Evolutionary conservation across 2,888 invertebrate genomes (phyloP).

Genomic region (Endotricha flammealis): DNA sequence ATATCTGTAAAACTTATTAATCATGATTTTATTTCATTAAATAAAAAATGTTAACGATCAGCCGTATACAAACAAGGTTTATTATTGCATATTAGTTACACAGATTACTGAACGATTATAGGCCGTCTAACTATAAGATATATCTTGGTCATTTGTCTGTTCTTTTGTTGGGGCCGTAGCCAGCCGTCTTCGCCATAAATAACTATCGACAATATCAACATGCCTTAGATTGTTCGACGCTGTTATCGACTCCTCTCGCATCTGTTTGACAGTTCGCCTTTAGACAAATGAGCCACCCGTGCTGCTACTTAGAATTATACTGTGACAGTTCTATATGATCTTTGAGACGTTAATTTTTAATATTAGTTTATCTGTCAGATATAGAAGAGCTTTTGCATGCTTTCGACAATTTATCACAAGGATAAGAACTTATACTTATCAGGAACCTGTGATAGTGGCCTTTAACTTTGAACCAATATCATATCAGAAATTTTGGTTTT

Average conservation of each 20-base stretch:
- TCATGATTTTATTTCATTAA: no score
- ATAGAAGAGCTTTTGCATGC: no score
- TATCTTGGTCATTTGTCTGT: conserved; percentile 71
- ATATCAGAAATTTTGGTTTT: no score
- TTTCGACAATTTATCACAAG: no score
- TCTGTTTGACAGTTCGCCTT: conserved; percentile 64
- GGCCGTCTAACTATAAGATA: conserved; percentile 43
- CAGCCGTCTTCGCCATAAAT: conserved; percentile 61
- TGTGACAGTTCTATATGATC: conserved; percentile 36
- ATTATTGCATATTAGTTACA: conserved; percentile 14
- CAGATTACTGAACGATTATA: conserved; percentile 32
- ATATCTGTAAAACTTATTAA: no score
- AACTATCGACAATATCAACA: conserved; percentile 67
- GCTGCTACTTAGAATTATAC: conserved; percentile 40
- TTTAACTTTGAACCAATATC: no score
- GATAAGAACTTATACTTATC: neutral
- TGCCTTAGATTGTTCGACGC: conserved; percentile 60
- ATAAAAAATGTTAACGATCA: neutral
- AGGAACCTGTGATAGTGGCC: no score
- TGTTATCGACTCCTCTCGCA: conserved; percentile 65
- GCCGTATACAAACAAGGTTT: neutral
- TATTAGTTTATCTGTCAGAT: no score
- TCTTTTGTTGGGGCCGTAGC: conserved; percentile 61
- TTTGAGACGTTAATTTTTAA: conserved; percentile 19
- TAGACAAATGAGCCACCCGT: conserved; percentile 66